These are phyloP conservation scores for Carlito syrichta DNA, from an alignment of 2,113 vertebrate genomes.

Conservation along the genomic window DNA sequence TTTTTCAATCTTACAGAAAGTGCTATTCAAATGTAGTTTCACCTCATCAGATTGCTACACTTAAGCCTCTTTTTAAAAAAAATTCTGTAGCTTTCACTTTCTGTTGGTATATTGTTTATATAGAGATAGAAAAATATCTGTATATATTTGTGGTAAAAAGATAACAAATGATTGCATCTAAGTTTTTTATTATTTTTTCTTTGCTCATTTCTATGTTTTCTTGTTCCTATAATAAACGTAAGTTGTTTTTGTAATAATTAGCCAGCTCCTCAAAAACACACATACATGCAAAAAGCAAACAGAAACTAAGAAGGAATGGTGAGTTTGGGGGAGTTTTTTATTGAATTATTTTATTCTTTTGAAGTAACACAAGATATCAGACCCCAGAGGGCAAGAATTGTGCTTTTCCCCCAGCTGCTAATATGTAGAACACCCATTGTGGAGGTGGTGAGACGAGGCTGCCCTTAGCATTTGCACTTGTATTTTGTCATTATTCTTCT, in stretches of 20 bases:
- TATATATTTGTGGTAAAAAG: neutral
- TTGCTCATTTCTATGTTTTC: neutral
- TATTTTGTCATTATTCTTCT: neutral
- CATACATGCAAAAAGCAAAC: neutral
- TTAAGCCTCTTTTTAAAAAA: neutral
- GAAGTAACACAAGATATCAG: neutral
- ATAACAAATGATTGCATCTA: neutral
- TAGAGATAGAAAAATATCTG: neutral
- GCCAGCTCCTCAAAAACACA: neutral
- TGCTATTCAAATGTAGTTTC: neutral
- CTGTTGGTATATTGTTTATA: neutral
- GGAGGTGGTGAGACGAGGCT: neutral
- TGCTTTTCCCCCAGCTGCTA: neutral
- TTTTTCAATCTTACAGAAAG: neutral
- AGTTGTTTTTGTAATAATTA: neutral
- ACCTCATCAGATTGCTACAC: neutral
- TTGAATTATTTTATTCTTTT: neutral
- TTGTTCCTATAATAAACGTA: conserved; percentile 10
- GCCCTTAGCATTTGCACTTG: neutral
- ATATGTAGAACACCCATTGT: neutral
- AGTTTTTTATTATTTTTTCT: conserved; percentile 1
- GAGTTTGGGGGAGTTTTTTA: neutral
- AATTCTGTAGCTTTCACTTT: neutral
- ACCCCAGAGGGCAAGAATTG: neutral
- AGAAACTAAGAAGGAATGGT: neutral